A percentile compares a stretch with the other conserved stretches of the same genome.
phyloP scores from a whole-genome alignment of 2,888 invertebrate genomes.

The Pyrrhosoma nymphula region DNA sequence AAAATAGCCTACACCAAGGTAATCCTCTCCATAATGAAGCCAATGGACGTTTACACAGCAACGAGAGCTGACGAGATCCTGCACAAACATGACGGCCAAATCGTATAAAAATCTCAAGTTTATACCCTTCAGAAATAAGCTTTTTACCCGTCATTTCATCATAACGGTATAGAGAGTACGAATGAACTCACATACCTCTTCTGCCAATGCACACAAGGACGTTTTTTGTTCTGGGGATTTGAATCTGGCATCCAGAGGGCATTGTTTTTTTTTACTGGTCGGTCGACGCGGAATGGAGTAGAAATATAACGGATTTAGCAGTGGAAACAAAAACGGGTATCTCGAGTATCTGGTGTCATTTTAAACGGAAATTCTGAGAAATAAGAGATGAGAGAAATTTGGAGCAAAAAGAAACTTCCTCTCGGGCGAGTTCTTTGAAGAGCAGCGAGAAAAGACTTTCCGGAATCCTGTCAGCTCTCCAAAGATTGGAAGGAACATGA shows the following conservation, averaged over 20 bases:
- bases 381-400: not conserved
- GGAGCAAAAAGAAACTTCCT: not conserved
- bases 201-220: not conserved
- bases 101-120: not conserved
- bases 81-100: no score
- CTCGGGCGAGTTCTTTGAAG: not conserved
- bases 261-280: not conserved
- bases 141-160: not conserved
- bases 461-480: not conserved
- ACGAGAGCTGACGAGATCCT: no score
- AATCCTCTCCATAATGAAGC: no score
- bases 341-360: not conserved
- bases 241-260: not conserved
- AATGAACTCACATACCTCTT: not conserved
- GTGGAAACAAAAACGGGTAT: not conserved
- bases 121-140: not conserved
- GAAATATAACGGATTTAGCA: not conserved
- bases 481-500: no score
- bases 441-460: not conserved
- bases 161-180: not conserved
- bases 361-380: not conserved
- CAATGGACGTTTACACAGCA: no score
- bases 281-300: not conserved
- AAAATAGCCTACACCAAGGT: no score
- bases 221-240: not conserved